Evolutionary conservation across 2,888 invertebrate genomes (phyloP).

Genomic region (Bellardia pandia): DNA sequence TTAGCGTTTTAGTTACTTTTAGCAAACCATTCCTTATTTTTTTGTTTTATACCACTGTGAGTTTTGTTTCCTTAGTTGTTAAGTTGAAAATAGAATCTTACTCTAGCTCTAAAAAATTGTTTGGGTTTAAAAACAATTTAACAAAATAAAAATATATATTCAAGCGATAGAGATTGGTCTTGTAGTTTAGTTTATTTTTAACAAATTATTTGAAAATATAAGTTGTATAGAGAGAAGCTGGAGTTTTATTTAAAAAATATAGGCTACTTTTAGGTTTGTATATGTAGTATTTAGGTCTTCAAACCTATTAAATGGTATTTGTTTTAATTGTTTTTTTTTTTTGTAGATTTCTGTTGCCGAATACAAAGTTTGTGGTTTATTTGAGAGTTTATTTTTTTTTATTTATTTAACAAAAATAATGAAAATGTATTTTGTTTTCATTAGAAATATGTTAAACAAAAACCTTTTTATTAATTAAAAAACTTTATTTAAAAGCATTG

Average conservation of each 20-base stretch:
- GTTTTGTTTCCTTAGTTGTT: no score
- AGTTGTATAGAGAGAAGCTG: not conserved
- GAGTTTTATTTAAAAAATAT: not conserved
- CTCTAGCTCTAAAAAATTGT: no score
- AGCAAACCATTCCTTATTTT: no score
- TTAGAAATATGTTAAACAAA: not conserved
- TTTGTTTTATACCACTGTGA: no score
- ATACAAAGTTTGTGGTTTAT: slow-evolving; percentile 15
- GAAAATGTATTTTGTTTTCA: slow-evolving; percentile 1
- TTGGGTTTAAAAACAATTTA: no score
- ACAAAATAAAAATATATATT: no score
- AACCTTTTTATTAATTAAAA: not conserved
- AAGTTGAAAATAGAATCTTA: no score
- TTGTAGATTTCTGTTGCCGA: not conserved
- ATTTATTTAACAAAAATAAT: not conserved
- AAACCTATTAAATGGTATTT: slow-evolving; percentile 34
- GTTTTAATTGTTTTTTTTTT: slow-evolving; percentile 39
- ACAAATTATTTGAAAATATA: not conserved
- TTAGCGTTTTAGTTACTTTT: no score
- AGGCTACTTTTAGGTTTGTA: not conserved
- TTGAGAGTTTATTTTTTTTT: not conserved
- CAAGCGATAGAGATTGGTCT: no score
- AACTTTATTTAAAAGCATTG: not conserved
- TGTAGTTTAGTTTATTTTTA: no score
- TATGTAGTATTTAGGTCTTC: not conserved